phyloP scores from a whole-genome alignment of 2,888 invertebrate genomes.

The Pollenia griseotomentosa region DNA sequence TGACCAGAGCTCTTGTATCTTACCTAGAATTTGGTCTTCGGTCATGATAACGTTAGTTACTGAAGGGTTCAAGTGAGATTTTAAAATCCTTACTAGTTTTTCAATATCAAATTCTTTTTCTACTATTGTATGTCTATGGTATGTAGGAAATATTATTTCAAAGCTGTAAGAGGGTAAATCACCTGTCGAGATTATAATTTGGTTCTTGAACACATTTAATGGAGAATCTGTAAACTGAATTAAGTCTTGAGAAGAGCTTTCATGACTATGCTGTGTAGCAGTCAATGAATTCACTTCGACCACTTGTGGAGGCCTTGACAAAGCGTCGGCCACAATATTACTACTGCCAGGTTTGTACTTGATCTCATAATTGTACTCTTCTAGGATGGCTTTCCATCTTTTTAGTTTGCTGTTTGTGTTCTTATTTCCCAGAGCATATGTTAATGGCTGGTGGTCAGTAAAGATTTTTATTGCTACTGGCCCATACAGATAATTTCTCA shows the following conservation, averaged over 20 bases:
- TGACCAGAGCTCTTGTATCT: constrained; percentile 26
- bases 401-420: constrained; percentile 30
- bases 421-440: constrained; percentile 24
- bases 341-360: constrained; percentile 25
- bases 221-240: constrained; percentile 28
- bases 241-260: constrained; percentile 7
- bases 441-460: constrained; percentile 22
- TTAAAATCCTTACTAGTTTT: background rate
- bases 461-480: constrained; percentile 15
- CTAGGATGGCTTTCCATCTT: constrained; percentile 34
- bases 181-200: background rate
- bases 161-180: constrained; percentile 10
- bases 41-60: constrained; percentile 16
- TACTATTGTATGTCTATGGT: constrained; percentile 25
- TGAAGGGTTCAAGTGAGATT: background rate
- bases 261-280: background rate
- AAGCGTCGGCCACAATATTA: constrained; percentile 31
- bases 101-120: background rate
- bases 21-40: constrained; percentile 21
- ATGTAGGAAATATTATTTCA: constrained; percentile 13
- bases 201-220: constrained; percentile 34
- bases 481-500: constrained; percentile 27
- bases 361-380: constrained; percentile 44
- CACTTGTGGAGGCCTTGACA: constrained; percentile 16
- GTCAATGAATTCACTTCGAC: background rate